Evolutionary conservation across 2,797 vertebrate genomes (phyloP).

Genomic region (Ibycter americanus): DNA sequence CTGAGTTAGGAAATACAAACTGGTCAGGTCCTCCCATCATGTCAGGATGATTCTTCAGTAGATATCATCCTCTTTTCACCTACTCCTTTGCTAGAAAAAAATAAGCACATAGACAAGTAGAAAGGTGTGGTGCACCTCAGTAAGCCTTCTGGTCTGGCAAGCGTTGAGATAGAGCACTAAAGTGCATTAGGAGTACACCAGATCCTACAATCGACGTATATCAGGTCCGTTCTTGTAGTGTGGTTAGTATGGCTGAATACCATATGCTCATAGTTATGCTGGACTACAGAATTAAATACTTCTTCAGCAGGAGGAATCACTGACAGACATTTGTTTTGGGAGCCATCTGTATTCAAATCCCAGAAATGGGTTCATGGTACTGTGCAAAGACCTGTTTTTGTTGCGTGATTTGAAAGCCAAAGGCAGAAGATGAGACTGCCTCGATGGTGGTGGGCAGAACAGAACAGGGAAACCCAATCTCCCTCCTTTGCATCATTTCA

Average conservation of each 20-base stretch:
- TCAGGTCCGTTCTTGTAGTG: background rate
- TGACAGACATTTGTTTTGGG: background rate
- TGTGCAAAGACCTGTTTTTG: background rate
- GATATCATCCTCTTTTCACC: background rate
- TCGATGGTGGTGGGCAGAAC: fast-evolving
- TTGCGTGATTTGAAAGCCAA: background rate
- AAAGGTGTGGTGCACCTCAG: background rate
- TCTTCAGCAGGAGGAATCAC: background rate
- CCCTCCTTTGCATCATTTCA: background rate
- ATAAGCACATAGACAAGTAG: background rate
- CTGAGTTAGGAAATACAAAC: background rate
- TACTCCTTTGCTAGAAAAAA: background rate
- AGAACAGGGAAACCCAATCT: background rate
- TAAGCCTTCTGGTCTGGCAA: background rate
- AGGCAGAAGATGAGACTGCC: background rate
- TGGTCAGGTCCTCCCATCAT: background rate
- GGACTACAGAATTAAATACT: background rate
- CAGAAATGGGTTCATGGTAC: background rate
- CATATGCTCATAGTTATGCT: background rate
- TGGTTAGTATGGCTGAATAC: background rate
- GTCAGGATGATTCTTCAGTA: background rate
- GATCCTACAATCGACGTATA: background rate
- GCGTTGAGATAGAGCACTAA: background rate
- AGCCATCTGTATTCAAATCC: background rate
- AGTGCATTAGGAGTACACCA: background rate